A percentile compares a stretch with the other conserved stretches of the same genome.
Evolutionary conservation across 2,113 vertebrate genomes (phyloP).

Genomic region (Ctenodactylus gundi): DNA sequence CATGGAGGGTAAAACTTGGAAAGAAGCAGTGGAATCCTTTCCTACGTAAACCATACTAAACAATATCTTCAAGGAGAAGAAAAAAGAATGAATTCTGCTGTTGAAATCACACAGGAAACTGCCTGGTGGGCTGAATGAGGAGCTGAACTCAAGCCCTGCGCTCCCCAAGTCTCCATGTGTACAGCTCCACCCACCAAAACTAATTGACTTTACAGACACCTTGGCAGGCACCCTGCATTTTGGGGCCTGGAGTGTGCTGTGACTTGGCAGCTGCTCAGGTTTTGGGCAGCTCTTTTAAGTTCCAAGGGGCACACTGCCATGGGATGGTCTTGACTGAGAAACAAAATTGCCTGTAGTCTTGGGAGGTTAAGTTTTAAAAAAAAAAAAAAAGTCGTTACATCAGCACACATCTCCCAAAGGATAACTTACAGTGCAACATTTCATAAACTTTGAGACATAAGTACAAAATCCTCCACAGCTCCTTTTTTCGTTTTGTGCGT

Average conservation of each 20-base stretch:
- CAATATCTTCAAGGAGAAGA: not conserved
- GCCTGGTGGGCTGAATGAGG: not conserved
- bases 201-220: not conserved
- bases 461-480: not conserved
- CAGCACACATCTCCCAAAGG: not conserved
- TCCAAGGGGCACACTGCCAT: not conserved
- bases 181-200: too few species aligned
- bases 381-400: not conserved
- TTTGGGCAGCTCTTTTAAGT: not conserved
- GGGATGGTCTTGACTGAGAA: not conserved
- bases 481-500: not conserved
- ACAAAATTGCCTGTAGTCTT: not conserved
- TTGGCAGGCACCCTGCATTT: not conserved
- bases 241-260: fast-evolving
- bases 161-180: too few species aligned
- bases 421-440: not conserved
- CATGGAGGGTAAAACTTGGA: not conserved
- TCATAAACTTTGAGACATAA: not conserved
- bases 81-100: not conserved
- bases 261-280: not conserved
- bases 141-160: not conserved
- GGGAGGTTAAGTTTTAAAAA: not conserved
- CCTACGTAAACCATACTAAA: not conserved
- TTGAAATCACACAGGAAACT: not conserved
- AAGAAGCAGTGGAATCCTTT: not conserved